Percentiles rank a stretch among this genome's conserved stretches.
These are phyloP conservation scores for Odocoileus hemionus DNA, from an alignment of 2,113 vertebrate species.

Conservation along the genomic window DNA sequence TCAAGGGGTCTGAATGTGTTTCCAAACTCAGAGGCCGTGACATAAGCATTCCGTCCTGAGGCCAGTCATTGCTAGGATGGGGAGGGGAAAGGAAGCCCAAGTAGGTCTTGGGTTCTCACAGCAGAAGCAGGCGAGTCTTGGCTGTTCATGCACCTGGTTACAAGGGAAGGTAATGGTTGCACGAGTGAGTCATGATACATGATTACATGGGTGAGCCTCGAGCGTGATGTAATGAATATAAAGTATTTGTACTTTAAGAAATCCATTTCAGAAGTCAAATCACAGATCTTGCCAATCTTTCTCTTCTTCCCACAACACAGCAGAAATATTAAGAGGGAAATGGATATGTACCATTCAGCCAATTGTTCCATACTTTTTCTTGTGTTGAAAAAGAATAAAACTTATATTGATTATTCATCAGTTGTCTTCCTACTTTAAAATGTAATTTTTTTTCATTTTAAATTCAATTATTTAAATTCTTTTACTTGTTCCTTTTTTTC, in stretches of 20 bases:
- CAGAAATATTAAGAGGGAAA: not conserved
- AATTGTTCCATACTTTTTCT: not conserved
- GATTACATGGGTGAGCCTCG: not conserved
- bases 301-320: not conserved
- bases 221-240: not conserved
- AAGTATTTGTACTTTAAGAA: not conserved
- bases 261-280: not conserved
- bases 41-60: not conserved
- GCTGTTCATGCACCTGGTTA: not conserved
- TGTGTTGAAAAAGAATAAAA: not conserved
- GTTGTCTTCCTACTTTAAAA: not conserved
- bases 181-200: not conserved
- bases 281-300: not conserved
- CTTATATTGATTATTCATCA: not conserved
- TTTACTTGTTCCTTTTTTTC: not conserved
- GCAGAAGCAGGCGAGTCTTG: not conserved
- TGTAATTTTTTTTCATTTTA: not conserved
- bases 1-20: not conserved
- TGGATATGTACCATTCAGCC: not conserved
- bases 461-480: constrained; percentile 12
- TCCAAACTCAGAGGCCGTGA: not conserved
- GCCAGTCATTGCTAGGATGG: not conserved
- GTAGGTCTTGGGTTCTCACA: not conserved
- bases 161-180: not conserved
- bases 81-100: not conserved